Evolutionary conservation across 2,113 vertebrate genomes (phyloP).

Genomic region (Tetrao urogallus): DNA sequence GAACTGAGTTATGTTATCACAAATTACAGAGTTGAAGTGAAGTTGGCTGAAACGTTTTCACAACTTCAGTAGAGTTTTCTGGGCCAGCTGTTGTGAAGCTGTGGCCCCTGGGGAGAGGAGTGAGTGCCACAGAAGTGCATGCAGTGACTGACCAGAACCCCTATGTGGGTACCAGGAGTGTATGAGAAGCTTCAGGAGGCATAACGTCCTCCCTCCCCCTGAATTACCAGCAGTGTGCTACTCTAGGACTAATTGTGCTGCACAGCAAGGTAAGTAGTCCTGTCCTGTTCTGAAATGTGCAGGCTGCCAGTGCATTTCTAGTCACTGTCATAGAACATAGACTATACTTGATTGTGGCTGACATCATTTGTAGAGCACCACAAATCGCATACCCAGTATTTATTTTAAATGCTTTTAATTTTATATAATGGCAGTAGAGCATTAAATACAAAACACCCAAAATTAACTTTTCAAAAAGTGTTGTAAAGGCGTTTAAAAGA

Average conservation of each 20-base stretch:
- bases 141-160: neutral
- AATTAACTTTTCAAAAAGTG: neutral
- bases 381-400: neutral
- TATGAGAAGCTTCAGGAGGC: neutral
- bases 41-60: accelerated
- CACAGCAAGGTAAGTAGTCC: neutral
- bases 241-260: neutral
- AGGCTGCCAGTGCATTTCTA: accelerated
- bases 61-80: neutral
- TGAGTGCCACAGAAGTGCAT: neutral
- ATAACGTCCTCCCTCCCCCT: neutral
- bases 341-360: neutral
- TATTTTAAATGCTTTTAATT: slow-evolving; percentile 61
- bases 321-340: neutral
- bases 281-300: neutral
- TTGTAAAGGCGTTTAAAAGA: slow-evolving; percentile 23
- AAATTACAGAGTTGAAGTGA: too few species aligned
- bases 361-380: neutral
- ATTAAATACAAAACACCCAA: slow-evolving; percentile 53
- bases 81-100: too few species aligned
- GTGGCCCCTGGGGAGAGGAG: neutral
- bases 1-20: neutral
- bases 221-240: accelerated
- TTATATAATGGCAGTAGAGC: slow-evolving; percentile 37
- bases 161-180: accelerated